A percentile compares a stretch with the other conserved stretches of the same genome.
Conservation (phyloP, 2,113 vertebrate species). For the Struthio camelus region DNA sequence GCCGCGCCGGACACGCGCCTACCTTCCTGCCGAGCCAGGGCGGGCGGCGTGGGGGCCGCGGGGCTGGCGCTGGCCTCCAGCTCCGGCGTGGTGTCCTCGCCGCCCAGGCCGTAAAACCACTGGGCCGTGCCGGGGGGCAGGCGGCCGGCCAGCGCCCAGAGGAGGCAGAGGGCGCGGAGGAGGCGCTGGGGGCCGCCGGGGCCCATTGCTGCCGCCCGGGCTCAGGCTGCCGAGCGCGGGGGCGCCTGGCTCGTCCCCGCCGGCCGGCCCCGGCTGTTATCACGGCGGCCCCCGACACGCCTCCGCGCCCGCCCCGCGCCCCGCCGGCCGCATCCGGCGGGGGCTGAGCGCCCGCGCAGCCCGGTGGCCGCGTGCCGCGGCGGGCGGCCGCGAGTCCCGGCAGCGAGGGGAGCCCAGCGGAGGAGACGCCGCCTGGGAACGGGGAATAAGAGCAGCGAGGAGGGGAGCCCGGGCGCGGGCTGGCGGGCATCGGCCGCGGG, state of each 20-base stretch:
- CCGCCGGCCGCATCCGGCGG: not conserved
- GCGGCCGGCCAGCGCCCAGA: not conserved
- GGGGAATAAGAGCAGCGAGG: not conserved
- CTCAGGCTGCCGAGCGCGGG: not conserved
- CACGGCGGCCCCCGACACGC: not conserved
- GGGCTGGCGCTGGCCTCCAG: not conserved
- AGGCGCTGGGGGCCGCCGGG: not conserved
- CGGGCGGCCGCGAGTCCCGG: not conserved
- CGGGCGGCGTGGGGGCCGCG: fast-evolving
- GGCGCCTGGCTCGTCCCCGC: not conserved
- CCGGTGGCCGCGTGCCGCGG: fast-evolving
- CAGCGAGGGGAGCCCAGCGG: not conserved
- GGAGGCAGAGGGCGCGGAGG: not conserved
- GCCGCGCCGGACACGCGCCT: not conserved
- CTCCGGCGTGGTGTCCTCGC: not conserved
- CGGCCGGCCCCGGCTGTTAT: slow-evolving; percentile 16
- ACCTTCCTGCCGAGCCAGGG: slow-evolving; percentile 1
- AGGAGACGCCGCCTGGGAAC: slow-evolving; percentile 23
- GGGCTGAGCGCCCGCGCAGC: not conserved
- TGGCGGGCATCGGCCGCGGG: fast-evolving
- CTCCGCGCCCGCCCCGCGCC: not conserved
- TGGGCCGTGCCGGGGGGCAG: not conserved
- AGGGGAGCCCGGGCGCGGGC: not conserved
- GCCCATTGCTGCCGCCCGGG: not conserved
- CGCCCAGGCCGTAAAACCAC: slow-evolving; percentile 13